Evolutionary conservation across 1,140 invertebrate species (phyloP).

Genomic region (Dinothrombium tinctorium): DNA sequence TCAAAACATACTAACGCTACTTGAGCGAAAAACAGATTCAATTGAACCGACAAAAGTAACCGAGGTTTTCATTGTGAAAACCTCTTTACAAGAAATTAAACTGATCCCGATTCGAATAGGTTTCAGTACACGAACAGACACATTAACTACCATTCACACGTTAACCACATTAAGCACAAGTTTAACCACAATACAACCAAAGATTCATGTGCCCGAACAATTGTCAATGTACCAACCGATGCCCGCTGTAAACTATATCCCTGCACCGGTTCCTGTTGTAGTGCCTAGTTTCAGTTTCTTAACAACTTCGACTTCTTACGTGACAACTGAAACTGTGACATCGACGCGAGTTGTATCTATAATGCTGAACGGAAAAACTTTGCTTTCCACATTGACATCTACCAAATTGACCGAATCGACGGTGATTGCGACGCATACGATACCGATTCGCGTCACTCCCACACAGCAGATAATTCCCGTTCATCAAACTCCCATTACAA

Average conservation of each 20-base stretch:
- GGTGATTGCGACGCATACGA: slow-evolving; percentile 30
- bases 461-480: slow-evolving; percentile 15
- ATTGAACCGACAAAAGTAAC: slow-evolving; percentile 14
- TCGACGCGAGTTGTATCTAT: slow-evolving; percentile 60
- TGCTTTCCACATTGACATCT: slow-evolving; percentile 62
- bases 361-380: slow-evolving; percentile 65
- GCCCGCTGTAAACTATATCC: slow-evolving; percentile 15
- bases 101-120: slow-evolving; percentile 17
- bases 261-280: too few relatives aligned
- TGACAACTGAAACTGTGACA: slow-evolving; percentile 65
- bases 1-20: slow-evolving; percentile 14
- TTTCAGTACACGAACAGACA: slow-evolving; percentile 17
- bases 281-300: too few relatives aligned
- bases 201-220: slow-evolving; percentile 16
- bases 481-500: slow-evolving; percentile 15
- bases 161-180: slow-evolving; percentile 16
- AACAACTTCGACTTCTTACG: slow-evolving; percentile 22
- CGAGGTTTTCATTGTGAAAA: slow-evolving; percentile 16
- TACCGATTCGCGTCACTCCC: slow-evolving; percentile 12
- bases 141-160: slow-evolving; percentile 15
- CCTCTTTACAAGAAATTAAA: slow-evolving; percentile 15
- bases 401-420: slow-evolving; percentile 61
- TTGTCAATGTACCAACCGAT: slow-evolving; percentile 29
- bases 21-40: slow-evolving; percentile 9
- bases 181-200: slow-evolving; percentile 10